These are phyloP conservation scores for Larimichthys crocea DNA, from an alignment of 2,113 vertebrate species.

Conservation along the genomic window DNA sequence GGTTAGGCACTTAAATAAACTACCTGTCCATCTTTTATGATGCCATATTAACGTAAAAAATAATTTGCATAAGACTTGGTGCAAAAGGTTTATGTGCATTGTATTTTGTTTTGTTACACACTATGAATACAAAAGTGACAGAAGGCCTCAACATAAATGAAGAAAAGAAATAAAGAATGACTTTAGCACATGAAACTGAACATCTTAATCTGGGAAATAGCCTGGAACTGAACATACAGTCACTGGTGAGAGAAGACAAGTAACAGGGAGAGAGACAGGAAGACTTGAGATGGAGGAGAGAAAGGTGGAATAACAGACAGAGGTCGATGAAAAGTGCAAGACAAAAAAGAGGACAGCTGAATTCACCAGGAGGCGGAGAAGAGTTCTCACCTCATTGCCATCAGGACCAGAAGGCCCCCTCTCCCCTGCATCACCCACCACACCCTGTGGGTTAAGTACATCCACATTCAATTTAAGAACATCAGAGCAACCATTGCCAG, in stretches of 20 bases:
- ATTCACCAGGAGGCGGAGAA: not conserved
- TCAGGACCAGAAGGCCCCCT: constrained; percentile 94
- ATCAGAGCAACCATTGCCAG: not conserved
- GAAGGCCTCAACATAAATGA: not conserved
- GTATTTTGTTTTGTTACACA: not conserved
- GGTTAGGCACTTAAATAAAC: not conserved
- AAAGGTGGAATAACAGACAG: not conserved
- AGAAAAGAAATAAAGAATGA: no score
- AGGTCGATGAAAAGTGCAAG: not conserved
- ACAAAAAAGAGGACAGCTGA: not conserved
- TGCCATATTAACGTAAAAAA: no score
- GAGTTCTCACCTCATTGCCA: constrained; percentile 90
- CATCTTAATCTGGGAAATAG: not conserved
- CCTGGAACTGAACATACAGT: not conserved
- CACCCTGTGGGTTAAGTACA: constrained; percentile 82
- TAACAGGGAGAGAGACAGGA: not conserved
- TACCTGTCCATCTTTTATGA: not conserved
- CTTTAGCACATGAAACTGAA: not conserved
- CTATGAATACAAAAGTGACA: not conserved
- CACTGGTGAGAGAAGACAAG: not conserved
- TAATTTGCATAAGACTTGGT: not conserved
- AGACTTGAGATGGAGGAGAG: not conserved
- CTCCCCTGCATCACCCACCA: constrained; percentile 91
- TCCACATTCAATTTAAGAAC: constrained; percentile 7
- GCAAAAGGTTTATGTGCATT: not conserved